Evolutionary conservation across 2,888 invertebrate genomes (phyloP), one percentile per base, ranked within the genome.

Genomic region (Rhimphoctona megacephalus): DNA sequence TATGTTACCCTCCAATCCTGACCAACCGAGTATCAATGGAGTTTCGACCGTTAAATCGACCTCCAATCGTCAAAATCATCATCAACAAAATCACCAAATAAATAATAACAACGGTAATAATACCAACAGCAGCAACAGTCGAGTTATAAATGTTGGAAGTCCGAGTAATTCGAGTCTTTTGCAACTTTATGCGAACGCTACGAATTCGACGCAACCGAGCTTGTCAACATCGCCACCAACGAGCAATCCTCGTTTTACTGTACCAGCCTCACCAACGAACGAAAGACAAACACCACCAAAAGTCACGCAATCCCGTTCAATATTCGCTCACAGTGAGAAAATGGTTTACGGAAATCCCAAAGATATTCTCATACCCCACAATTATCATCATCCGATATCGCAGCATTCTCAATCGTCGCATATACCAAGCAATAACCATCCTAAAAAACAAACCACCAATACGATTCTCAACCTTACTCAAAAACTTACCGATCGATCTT

Each of bases 281-380:
- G 92, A 92, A 73, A 89, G 92, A 85, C 80, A 93, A 90, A 84
- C 95, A 14, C 95, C 95, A 9, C 96, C 95, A 0, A 96, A 95
- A 92, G 96, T 96, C 0, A 95, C 95, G 11, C 97, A 96, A 90
- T 96, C 96, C 0, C 96, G 95, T 30, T 96, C 96, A 6, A 96
- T 96, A 70, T 97, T 96, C 93, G 95, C 96, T 0, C 95, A 95
- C 89, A 95, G 95, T 0, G 96, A 96, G 90, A 96, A 95, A 90
- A 96, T 95, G 0, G 96, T 97, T 0, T 97, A 97, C 89, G 97
- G 97, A 0, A 96, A 97, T 93, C 97, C 97, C 0, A 97, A 97
- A 91, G 97, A 97, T 90, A 96, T 96, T 4, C 95, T 96, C 86
- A 95, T 95, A 93, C 95, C 96, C 0, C 95, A 95, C 0, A 93